phyloP scores from a whole-genome alignment of 2,888 invertebrate genomes.

The Leucozona laternaria region DNA sequence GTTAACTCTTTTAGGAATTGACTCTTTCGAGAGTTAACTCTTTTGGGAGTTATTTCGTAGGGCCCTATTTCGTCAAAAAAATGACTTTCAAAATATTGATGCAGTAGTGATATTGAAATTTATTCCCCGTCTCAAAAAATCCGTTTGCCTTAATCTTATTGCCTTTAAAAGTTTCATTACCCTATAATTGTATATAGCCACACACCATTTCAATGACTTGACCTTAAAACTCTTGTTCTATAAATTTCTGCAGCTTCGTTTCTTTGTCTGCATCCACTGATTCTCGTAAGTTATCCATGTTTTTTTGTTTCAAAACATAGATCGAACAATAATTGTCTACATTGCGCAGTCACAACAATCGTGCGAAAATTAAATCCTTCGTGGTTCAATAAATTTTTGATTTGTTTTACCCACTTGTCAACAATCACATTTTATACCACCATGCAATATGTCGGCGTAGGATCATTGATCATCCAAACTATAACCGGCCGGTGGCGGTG shows the following conservation, averaged over 20 bases:
- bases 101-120: no score
- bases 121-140: no score
- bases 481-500: background rate
- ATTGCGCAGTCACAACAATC: conserved; percentile 5
- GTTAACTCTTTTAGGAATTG: no score
- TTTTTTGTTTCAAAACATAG: background rate
- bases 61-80: no score
- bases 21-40: no score
- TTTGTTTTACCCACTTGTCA: conserved; percentile 66
- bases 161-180: no score
- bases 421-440: conserved; percentile 46
- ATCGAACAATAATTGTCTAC: background rate
- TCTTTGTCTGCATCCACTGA: background rate
- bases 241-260: background rate
- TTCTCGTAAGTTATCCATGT: background rate
- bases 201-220: background rate
- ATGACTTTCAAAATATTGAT: no score
- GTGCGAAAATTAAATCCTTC: conserved; percentile 20
- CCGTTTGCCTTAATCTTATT: no score
- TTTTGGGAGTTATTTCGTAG: no score
- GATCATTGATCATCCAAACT: conserved; percentile 67
- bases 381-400: conserved; percentile 52
- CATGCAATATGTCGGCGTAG: conserved; percentile 60
- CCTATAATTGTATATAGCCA: no score
- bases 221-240: background rate